phyloP scores from a whole-genome alignment of 2,888 invertebrate genomes.

The Beris chalybata region DNA sequence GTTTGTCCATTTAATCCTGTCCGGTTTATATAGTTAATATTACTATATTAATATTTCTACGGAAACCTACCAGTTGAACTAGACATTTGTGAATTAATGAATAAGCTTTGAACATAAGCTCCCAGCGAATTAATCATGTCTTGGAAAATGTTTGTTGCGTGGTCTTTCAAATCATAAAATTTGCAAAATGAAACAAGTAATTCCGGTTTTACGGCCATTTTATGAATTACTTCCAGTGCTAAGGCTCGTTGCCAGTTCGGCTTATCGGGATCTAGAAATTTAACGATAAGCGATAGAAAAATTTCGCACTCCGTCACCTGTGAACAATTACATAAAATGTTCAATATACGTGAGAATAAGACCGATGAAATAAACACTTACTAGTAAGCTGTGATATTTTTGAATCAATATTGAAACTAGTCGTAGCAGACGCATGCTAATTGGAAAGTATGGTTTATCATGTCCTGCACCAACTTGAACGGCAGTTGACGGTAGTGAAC shows the following conservation, averaged over 20 bases:
- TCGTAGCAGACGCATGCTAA: constrained; percentile 90
- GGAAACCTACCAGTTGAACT: constrained; percentile 18
- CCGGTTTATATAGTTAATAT: neutral
- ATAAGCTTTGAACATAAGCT: constrained; percentile 89
- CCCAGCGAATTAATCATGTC: constrained; percentile 94
- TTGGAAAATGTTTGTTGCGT: constrained; percentile 89
- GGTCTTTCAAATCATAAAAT: constrained; percentile 93
- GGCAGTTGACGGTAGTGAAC: constrained; percentile 56
- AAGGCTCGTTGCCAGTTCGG: constrained; percentile 95
- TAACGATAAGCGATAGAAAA: constrained; percentile 93
- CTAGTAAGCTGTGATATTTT: constrained; percentile 88
- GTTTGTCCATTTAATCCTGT: constrained; percentile 29
- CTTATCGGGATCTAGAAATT: constrained; percentile 96
- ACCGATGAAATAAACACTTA: constrained; percentile 55
- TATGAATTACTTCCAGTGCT: constrained; percentile 93
- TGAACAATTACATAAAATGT: constrained; percentile 42
- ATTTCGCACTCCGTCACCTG: constrained; percentile 98
- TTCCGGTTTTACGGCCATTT: constrained; percentile 84
- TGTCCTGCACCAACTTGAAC: constrained; percentile 66
- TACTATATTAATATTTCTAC: neutral
- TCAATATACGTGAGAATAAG: neutral
- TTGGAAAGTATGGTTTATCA: constrained; percentile 95
- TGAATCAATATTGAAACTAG: constrained; percentile 92
- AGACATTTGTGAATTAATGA: constrained; percentile 58
- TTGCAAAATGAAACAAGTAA: constrained; percentile 89